Percentiles rank a stretch among this genome's conserved stretches.
Evolutionary conservation across 2,113 vertebrate genomes (phyloP).

Genomic region (Pedionomus torquatus): DNA sequence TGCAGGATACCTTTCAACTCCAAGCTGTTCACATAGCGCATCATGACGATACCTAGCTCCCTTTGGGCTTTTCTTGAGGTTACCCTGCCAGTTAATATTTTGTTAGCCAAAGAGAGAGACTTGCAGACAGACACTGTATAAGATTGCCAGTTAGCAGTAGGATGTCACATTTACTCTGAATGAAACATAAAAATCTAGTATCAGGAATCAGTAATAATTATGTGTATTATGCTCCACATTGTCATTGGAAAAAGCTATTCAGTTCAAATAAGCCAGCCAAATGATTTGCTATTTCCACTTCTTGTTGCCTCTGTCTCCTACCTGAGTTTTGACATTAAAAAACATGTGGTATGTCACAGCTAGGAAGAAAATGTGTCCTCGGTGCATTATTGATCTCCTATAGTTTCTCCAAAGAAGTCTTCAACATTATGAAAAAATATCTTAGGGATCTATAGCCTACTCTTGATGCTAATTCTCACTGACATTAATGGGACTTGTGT

Average conservation of each 20-base stretch:
- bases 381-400: conserved; percentile 13
- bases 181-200: conserved; percentile 51
- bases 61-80: conserved; percentile 72
- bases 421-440: conserved; percentile 4
- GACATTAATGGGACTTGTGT: conserved; percentile 16
- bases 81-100: conserved; percentile 71
- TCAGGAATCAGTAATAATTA: conserved; percentile 56
- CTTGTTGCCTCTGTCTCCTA: conserved; percentile 13
- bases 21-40: conserved; percentile 69
- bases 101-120: conserved; percentile 58
- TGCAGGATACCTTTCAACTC: conserved; percentile 75
- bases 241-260: conserved; percentile 28
- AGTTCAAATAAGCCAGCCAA: background rate
- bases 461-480: conserved; percentile 27
- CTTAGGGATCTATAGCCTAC: background rate
- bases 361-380: background rate
- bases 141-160: conserved; percentile 64
- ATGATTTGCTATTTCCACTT: conserved; percentile 41
- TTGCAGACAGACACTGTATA: conserved; percentile 58
- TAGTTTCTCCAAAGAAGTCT: background rate
- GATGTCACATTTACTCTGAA: conserved; percentile 47
- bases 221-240: conserved; percentile 12
- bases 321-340: conserved; percentile 8
- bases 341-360: background rate
- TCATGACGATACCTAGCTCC: conserved; percentile 64